A percentile compares a stretch with the other conserved stretches of the same genome.
These are phyloP conservation scores for Leucosticte australis DNA, from an alignment of 2,113 vertebrate species.

Conservation along the genomic window DNA sequence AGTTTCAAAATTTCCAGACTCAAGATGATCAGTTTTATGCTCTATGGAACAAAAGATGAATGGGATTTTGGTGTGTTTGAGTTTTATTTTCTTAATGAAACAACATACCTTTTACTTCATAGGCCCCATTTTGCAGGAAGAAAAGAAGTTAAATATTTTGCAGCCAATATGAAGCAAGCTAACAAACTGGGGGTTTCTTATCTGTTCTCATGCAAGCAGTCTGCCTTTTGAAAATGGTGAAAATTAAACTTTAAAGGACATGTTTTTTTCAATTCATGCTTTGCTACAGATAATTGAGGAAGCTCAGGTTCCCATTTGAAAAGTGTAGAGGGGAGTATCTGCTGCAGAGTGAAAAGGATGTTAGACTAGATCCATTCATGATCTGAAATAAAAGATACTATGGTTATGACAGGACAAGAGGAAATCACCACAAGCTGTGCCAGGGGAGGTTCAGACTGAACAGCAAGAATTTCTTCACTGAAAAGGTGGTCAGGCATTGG, in stretches of 20 bases:
- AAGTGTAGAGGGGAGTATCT: neutral
- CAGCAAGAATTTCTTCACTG: neutral
- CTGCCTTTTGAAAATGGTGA: neutral
- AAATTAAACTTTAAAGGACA: neutral
- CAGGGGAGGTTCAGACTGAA: neutral
- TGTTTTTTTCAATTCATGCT: neutral
- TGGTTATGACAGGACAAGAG: neutral
- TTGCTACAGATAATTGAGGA: neutral
- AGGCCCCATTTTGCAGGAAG: neutral
- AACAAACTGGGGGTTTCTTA: neutral
- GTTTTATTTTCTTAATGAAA: neutral
- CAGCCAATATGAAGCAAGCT: neutral
- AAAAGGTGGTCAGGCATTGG: neutral
- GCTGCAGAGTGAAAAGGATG: neutral
- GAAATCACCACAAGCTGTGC: neutral
- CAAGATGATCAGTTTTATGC: neutral
- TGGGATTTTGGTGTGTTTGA: neutral
- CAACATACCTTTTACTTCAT: neutral
- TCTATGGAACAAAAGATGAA: neutral
- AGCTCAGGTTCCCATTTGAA: neutral
- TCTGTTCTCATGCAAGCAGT: neutral
- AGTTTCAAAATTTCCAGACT: neutral
- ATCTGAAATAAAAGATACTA: neutral
- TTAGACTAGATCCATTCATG: fast-evolving
- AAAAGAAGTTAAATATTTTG: neutral